These are phyloP conservation scores for Chrysodeixis includens DNA, from an alignment of 2,888 invertebrate genomes.

Conservation along the genomic window DNA sequence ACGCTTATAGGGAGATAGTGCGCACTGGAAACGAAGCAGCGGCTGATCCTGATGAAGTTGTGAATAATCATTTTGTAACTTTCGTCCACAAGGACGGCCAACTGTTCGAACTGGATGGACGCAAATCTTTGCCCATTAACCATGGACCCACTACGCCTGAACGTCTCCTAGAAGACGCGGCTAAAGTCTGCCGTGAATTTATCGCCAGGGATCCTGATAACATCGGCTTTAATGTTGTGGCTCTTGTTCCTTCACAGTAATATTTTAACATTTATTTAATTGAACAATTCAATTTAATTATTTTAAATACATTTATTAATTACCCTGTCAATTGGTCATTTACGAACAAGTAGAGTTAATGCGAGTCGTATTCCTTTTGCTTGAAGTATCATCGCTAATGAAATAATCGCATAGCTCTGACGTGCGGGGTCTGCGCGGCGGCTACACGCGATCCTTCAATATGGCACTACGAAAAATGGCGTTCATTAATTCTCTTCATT, in stretches of 20 bases:
- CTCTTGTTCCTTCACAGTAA: conserved; percentile 90
- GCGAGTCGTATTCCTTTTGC: conserved; percentile 51
- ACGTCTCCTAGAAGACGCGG: conserved; percentile 94
- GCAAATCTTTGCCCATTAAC: conserved; percentile 92
- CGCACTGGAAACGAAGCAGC: conserved; percentile 94
- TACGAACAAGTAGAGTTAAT: conserved; percentile 56
- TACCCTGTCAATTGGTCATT: conserved; percentile 48
- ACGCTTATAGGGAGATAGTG: conserved; percentile 94
- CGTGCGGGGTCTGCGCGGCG: conserved; percentile 61
- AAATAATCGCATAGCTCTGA: conserved; percentile 68
- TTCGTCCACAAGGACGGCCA: conserved; percentile 94
- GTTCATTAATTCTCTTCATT: conserved; percentile 80
- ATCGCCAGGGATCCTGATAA: conserved; percentile 96
- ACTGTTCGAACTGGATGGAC: conserved; percentile 94
- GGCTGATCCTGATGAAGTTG: conserved; percentile 90
- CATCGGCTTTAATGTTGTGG: conserved; percentile 96
- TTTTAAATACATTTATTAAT: conserved; percentile 51
- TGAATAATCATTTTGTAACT: conserved; percentile 96
- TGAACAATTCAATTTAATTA: conserved; percentile 44
- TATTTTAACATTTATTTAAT: conserved; percentile 42
- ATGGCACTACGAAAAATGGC: conserved; percentile 75
- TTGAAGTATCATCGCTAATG: conserved; percentile 63
- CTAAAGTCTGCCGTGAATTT: conserved; percentile 94
- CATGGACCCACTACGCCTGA: conserved; percentile 94
- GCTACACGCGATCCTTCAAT: conserved; percentile 76